Percentiles rank a stretch among this genome's conserved stretches.
Conservation (phyloP, 2,797 vertebrate species). For the Oceanodroma leucorhoa region DNA sequence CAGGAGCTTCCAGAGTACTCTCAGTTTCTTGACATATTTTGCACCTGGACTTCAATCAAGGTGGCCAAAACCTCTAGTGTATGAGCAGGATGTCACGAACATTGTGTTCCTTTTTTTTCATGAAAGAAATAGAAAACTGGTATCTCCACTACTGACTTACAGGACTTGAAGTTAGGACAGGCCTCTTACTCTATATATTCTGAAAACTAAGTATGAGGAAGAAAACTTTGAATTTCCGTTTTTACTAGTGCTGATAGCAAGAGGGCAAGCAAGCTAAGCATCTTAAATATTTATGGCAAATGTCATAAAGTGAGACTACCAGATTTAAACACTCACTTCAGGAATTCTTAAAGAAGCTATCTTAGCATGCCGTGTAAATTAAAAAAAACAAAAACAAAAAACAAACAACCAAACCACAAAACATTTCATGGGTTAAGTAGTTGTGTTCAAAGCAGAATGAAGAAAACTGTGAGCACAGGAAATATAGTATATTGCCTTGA, state of each 20-base stretch:
- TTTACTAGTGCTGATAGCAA: neutral
- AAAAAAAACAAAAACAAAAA: neutral
- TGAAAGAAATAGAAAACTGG: neutral
- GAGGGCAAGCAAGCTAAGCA: neutral
- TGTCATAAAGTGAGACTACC: neutral
- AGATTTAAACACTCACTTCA: neutral
- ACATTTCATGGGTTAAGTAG: neutral
- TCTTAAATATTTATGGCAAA: neutral
- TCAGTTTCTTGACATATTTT: neutral
- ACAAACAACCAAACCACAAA: neutral
- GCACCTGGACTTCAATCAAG: neutral
- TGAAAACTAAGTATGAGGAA: neutral
- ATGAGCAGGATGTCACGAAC: neutral
- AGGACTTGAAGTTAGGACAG: neutral
- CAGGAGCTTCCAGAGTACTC: neutral
- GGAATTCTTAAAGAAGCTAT: neutral
- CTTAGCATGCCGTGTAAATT: neutral
- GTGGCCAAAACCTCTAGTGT: neutral
- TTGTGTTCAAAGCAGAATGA: neutral
- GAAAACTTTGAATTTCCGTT: neutral
- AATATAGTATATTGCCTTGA: neutral
- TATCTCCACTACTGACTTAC: neutral
- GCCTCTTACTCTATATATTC: neutral
- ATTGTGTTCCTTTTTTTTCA: fast-evolving
- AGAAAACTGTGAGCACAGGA: neutral